Percentiles rank a stretch among this genome's conserved stretches.
phyloP scores from a whole-genome alignment of 92 coral and sea anemone genomes.

The Diadumene lineata region DNA sequence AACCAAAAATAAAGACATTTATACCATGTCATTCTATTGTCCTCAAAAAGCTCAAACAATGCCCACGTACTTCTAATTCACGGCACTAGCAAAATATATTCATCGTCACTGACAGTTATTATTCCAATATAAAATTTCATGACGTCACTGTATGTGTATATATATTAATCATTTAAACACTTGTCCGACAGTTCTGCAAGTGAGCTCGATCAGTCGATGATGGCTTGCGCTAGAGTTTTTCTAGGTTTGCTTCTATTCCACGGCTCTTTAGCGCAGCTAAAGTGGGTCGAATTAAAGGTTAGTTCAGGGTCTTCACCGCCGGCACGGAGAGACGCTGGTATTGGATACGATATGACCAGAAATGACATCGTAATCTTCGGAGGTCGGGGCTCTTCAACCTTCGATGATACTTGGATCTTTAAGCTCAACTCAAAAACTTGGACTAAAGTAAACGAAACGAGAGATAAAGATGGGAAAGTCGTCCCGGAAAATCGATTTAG shows the following conservation, averaged over 20 bases:
- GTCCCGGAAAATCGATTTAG: slow-evolving; percentile 81
- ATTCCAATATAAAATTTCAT: too few relatives aligned
- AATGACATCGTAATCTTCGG: slow-evolving; percentile 69
- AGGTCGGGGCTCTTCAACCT: slow-evolving; percentile 34
- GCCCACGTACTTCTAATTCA: too few relatives aligned
- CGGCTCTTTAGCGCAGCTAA: slow-evolving; percentile 24
- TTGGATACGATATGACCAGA: slow-evolving; percentile 52
- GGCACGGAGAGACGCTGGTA: slow-evolving; percentile 79
- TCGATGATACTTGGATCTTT: slow-evolving; percentile 79
- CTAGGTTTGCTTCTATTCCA: slow-evolving; percentile 3
- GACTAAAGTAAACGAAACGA: slow-evolving; percentile 42
- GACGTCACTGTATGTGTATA: too few relatives aligned
- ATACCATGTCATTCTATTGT: too few relatives aligned
- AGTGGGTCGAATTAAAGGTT: slow-evolving; percentile 35
- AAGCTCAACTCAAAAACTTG: slow-evolving; percentile 49
- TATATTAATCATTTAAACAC: too few relatives aligned
- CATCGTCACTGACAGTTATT: too few relatives aligned
- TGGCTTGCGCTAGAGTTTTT: not conserved
- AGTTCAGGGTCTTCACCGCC: slow-evolving; percentile 33
- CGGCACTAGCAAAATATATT: too few relatives aligned
- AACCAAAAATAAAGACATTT: too few relatives aligned
- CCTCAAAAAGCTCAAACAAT: too few relatives aligned
- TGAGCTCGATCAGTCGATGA: not conserved
- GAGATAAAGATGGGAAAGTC: slow-evolving; percentile 13
- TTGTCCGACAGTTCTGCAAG: too few relatives aligned